These are phyloP conservation scores for Microctenopoma stevenorrisi DNA, from an alignment of 2,797 vertebrate genomes.

Conservation along the genomic window DNA sequence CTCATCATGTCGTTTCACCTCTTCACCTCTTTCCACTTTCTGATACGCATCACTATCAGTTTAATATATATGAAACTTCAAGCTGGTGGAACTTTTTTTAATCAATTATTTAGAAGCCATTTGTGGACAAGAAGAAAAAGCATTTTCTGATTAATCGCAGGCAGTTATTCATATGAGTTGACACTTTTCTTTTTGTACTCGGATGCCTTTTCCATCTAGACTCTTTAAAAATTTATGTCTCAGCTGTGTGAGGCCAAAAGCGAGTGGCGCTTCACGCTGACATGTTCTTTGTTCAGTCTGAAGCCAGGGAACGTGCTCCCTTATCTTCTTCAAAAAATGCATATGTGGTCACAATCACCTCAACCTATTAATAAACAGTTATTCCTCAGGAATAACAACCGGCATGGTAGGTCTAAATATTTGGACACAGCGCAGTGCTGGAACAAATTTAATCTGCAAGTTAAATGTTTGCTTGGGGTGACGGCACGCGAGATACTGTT, in stretches of 20 bases:
- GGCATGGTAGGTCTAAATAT: no score
- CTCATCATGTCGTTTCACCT: constrained; percentile 2
- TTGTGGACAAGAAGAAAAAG: not conserved
- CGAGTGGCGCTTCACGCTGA: not conserved
- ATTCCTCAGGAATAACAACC: no score
- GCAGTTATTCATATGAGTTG: not conserved
- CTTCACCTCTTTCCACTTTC: constrained; percentile 12
- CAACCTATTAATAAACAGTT: no score
- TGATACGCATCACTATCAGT: not conserved
- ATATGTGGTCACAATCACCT: no score
- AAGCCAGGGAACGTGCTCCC: not conserved
- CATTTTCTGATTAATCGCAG: not conserved
- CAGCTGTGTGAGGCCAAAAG: not conserved
- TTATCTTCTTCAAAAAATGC: no score
- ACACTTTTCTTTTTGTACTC: constrained; percentile 3
- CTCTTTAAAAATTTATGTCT: not conserved
- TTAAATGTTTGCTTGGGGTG: no score
- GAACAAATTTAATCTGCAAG: no score
- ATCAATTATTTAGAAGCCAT: constrained; percentile 33
- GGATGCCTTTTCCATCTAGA: not conserved
- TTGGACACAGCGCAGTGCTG: no score
- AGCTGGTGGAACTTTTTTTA: constrained; percentile 2
- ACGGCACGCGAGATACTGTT: no score
- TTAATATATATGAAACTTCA: constrained; percentile 9
- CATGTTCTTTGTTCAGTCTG: not conserved